phyloP scores from a whole-genome alignment of 2,797 vertebrate species.

The Mormyrus proboscirostris region DNA sequence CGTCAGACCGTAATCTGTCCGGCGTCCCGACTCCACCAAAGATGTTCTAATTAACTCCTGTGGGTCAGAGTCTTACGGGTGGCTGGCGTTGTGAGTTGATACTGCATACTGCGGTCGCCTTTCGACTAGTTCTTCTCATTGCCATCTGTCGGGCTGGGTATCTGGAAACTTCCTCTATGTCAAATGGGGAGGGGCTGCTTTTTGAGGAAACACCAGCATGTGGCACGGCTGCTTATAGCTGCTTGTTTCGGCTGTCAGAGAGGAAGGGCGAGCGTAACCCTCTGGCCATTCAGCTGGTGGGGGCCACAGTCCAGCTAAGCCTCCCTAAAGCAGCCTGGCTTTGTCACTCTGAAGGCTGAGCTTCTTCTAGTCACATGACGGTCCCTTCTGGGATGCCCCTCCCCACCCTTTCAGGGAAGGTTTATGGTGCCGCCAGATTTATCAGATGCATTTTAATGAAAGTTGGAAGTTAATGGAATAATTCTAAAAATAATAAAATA shows the following conservation, averaged over 20 bases:
- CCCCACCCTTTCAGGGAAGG: not conserved
- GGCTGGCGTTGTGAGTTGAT: not conserved
- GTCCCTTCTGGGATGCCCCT: not conserved
- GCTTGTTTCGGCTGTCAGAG: not conserved
- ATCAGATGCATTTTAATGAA: conserved; percentile 6
- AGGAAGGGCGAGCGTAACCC: not conserved
- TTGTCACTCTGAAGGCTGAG: not conserved
- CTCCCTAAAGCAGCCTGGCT: not conserved
- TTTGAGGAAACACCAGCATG: not conserved
- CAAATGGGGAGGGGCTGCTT: not conserved
- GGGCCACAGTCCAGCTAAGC: not conserved
- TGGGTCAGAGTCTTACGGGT: conserved; percentile 30
- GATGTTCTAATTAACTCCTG: conserved; percentile 40
- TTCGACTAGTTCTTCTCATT: not conserved
- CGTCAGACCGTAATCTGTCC: conserved; percentile 15
- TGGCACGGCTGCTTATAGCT: not conserved
- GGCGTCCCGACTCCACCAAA: conserved; percentile 33
- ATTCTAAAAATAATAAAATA: conserved; percentile 11
- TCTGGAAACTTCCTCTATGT: not conserved
- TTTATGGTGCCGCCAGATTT: not conserved
- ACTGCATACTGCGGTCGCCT: not conserved
- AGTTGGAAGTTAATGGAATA: not conserved
- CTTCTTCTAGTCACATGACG: not conserved
- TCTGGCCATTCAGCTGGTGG: not conserved
- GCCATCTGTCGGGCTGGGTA: not conserved